phyloP scores from a whole-genome alignment of 2,797 vertebrate species.

The Melanotaenia pygmaea region DNA sequence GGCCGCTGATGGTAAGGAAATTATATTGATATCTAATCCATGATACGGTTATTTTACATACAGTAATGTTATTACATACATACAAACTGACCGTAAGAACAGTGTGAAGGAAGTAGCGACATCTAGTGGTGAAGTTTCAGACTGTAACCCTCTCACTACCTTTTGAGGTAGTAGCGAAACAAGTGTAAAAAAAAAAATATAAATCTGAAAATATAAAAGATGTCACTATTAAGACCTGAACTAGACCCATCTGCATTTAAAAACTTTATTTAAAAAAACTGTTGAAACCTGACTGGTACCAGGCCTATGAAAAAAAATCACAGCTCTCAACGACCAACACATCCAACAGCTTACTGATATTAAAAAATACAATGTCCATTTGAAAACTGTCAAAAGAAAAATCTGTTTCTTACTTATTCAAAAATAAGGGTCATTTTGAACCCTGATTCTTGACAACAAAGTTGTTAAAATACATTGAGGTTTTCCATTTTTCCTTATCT shows the following conservation, averaged over 20 bases:
- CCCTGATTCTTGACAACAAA: neutral
- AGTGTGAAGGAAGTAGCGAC: neutral
- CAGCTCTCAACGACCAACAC: neutral
- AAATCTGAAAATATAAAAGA: neutral
- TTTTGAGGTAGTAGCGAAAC: no score
- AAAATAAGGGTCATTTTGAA: neutral
- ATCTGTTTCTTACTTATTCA: neutral
- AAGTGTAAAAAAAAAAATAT: neutral
- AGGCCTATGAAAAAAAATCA: no score
- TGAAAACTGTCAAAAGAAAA: neutral
- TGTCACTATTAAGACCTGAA: no score
- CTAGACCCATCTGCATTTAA: no score
- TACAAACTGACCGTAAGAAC: no score
- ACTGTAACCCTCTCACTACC: neutral
- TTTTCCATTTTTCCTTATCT: neutral
- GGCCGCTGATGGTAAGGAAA: conserved; percentile 90
- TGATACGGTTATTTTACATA: conserved; percentile 6
- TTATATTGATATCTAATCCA: conserved; percentile 27
- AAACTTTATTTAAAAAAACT: no score
- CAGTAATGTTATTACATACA: no score
- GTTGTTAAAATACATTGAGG: neutral
- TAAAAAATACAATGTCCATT: neutral
- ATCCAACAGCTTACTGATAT: neutral
- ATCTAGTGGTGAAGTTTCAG: conserved; percentile 1
- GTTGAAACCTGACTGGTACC: no score